Conservation (phyloP, 2,113 vertebrate species). For the Lagenorhynchus albirostris region DNA sequence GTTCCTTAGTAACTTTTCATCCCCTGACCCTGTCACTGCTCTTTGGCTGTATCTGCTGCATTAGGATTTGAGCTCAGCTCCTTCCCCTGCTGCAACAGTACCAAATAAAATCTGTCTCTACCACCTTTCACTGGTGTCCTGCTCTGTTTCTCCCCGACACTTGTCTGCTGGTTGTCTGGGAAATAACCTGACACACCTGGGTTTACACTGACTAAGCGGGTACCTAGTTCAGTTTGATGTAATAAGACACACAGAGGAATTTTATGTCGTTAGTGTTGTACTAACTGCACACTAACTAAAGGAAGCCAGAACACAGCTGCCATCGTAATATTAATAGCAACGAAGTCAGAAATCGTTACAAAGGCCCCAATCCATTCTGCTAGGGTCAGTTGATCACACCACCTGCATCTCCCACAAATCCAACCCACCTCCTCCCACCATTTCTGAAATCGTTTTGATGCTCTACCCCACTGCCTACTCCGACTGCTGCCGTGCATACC, state of each 20-base stretch:
- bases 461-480: too few relatives aligned
- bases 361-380: background rate
- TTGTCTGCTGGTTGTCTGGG: background rate
- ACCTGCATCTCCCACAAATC: background rate
- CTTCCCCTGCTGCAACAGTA: fast-evolving
- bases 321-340: background rate
- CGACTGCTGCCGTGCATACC: background rate
- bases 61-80: background rate
- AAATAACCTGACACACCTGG: background rate
- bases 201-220: background rate
- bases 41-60: background rate
- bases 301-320: background rate
- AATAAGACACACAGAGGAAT: background rate
- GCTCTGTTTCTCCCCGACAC: background rate
- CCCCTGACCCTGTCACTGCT: background rate
- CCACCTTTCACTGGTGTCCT: too few relatives aligned
- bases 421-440: background rate
- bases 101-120: background rate
- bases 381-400: background rate
- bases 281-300: background rate
- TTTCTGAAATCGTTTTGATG: background rate
- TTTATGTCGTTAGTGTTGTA: fast-evolving
- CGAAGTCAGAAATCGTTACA: background rate
- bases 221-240: background rate
- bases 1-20: too few relatives aligned